These are phyloP conservation scores for Gavialis gangeticus DNA, from an alignment of 2,113 vertebrate species.

Conservation along the genomic window DNA sequence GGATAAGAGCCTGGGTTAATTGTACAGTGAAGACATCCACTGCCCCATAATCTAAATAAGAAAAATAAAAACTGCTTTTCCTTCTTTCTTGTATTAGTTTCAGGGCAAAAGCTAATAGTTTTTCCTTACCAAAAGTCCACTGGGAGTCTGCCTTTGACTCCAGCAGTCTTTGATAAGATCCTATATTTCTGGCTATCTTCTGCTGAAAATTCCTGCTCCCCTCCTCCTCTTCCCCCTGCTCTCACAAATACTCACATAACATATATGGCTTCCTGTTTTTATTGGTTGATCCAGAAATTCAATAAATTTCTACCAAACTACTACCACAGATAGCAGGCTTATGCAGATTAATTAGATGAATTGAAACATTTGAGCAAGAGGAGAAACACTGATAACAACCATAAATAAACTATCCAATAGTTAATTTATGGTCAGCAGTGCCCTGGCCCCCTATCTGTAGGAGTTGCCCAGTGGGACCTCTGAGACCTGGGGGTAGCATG, in stretches of 20 bases:
- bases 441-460: too few species aligned
- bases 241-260: too few species aligned
- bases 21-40: neutral
- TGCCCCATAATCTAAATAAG: neutral
- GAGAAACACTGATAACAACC: neutral
- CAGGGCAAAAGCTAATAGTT: neutral
- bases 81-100: neutral
- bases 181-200: neutral
- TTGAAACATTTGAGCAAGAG: neutral
- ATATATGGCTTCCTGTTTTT: neutral
- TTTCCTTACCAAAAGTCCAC: neutral
- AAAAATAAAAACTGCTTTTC: neutral
- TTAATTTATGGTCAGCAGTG: too few species aligned
- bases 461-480: too few species aligned
- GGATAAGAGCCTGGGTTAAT: neutral
- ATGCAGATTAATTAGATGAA: neutral
- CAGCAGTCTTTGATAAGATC: constrained; percentile 5
- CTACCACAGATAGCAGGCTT: neutral
- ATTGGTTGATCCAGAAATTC: neutral
- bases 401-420: neutral
- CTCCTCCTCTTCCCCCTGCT: too few species aligned
- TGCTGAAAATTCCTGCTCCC: neutral
- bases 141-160: neutral
- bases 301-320: neutral
- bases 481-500: too few species aligned